Conservation (phyloP, 2,888 invertebrate genomes). For the Caenorhabditis parvicauda region DNA sequence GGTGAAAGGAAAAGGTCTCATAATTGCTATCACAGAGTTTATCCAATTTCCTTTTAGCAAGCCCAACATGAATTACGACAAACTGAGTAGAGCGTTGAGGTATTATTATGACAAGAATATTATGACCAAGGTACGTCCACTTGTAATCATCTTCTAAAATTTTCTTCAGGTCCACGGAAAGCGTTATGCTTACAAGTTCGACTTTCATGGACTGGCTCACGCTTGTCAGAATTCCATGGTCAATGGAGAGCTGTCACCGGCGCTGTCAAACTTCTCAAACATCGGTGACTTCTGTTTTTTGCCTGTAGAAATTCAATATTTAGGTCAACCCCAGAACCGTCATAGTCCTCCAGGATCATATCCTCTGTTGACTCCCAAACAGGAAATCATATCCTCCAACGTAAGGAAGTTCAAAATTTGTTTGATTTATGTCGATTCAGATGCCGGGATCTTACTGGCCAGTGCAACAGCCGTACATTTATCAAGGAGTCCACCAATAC, state of each 20-base stretch:
- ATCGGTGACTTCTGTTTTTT: too few relatives aligned
- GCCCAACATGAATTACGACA: slow-evolving; percentile 97
- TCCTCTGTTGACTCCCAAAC: background rate
- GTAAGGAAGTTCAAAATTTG: too few relatives aligned
- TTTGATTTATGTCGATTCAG: too few relatives aligned
- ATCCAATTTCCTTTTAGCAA: slow-evolving; percentile 67
- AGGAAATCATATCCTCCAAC: too few relatives aligned
- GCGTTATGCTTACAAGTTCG: slow-evolving; percentile 91
- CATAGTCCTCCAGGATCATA: background rate
- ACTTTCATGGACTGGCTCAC: slow-evolving; percentile 70
- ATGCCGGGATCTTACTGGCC: too few relatives aligned
- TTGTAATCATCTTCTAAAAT: background rate
- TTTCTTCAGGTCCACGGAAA: slow-evolving; percentile 78
- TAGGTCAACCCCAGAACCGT: too few relatives aligned
- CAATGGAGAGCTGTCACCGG: too few relatives aligned
- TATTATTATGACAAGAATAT: slow-evolving; percentile 98
- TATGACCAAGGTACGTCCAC: slow-evolving; percentile 75
- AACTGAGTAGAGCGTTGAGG: slow-evolving; percentile 83
- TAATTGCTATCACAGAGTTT: slow-evolving; percentile 64
- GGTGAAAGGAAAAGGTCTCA: slow-evolving; percentile 80
- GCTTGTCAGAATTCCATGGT: slow-evolving; percentile 49
- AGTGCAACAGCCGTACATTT: too few relatives aligned
- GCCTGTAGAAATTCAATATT: too few relatives aligned
- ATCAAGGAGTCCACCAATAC: too few relatives aligned
- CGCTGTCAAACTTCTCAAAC: too few relatives aligned